Percentiles rank a stretch among this genome's conserved stretches.
These are phyloP conservation scores for Crossocerus cetratus DNA, from an alignment of 2,888 invertebrate genomes.

Conservation along the genomic window DNA sequence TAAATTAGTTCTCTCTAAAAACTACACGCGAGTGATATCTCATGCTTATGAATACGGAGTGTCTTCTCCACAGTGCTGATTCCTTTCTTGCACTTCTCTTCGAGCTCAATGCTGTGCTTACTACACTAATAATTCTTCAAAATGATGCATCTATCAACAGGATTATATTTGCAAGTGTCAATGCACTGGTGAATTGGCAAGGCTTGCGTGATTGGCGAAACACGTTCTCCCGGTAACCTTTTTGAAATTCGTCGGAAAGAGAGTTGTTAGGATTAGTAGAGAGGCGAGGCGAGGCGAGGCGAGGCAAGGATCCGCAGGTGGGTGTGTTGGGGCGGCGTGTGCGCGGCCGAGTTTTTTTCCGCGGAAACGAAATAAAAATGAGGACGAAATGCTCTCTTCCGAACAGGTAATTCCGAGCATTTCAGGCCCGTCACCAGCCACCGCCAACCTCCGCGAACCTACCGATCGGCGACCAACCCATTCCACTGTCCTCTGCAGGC, in stretches of 20 bases:
- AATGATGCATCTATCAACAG: too few species aligned
- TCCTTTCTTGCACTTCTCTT: too few species aligned
- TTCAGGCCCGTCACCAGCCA: slow-evolving; percentile 56
- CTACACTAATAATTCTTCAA: too few species aligned
- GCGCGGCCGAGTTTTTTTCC: slow-evolving; percentile 48
- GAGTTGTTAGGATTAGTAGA: slow-evolving; percentile 11
- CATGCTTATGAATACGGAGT: too few species aligned
- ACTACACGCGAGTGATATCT: too few species aligned
- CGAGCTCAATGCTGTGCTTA: too few species aligned
- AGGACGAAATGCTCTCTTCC: slow-evolving; percentile 69
- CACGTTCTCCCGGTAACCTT: slow-evolving; percentile 24
- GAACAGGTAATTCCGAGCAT: slow-evolving; percentile 72
- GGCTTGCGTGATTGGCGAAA: too few species aligned
- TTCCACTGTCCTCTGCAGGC: slow-evolving; percentile 38
- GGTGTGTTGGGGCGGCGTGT: neutral
- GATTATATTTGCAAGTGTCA: too few species aligned
- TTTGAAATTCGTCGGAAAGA: slow-evolving; percentile 34
- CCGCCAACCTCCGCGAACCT: slow-evolving; percentile 21
- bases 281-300: neutral
- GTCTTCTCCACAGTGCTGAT: too few species aligned
- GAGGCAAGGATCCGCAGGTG: neutral
- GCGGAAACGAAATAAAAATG: slow-evolving; percentile 66
- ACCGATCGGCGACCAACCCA: slow-evolving; percentile 21
- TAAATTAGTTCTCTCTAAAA: too few species aligned
- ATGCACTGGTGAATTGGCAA: too few species aligned